A percentile compares a stretch with the other conserved stretches of the same genome.
These are phyloP conservation scores for Thunnus thynnus DNA, from an alignment of 2,113 vertebrate species.

Conservation along the genomic window DNA sequence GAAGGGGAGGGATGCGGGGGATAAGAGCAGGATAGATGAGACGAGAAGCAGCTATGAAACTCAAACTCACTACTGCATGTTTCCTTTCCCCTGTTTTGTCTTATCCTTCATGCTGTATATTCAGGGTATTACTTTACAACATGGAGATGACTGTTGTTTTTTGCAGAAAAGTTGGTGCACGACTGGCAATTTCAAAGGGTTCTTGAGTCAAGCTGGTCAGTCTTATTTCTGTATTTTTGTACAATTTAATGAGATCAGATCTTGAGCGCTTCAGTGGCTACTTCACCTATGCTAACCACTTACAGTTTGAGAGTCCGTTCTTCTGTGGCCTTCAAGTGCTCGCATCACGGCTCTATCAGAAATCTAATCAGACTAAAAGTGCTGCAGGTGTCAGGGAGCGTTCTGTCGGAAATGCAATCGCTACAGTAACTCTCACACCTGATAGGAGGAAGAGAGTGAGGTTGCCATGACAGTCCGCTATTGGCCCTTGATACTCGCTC, in stretches of 20 bases:
- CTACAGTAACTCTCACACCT: conserved; percentile 14
- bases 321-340: background rate
- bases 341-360: conserved; percentile 30
- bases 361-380: background rate
- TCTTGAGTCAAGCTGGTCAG: conserved; percentile 26
- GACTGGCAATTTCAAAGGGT: conserved; percentile 9
- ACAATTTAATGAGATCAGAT: conserved; percentile 31
- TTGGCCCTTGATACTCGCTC: background rate
- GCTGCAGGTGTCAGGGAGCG: background rate
- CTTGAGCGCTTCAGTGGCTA: background rate
- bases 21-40: conserved; percentile 61
- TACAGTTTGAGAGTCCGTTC: conserved; percentile 6
- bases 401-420: conserved; percentile 21
- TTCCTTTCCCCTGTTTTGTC: conserved; percentile 47
- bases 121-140: conserved; percentile 30
- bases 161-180: conserved; percentile 26
- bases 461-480: background rate
- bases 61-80: conserved; percentile 62
- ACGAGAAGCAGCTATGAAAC: conserved; percentile 52
- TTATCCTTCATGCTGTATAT: conserved; percentile 35
- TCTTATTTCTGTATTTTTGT: conserved; percentile 32
- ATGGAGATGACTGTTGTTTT: conserved; percentile 29
- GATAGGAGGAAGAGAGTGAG: background rate
- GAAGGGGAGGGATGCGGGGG: conserved; percentile 61
- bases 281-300: background rate